Base-by-base conservation (phyloP, 2,888 invertebrate species). In the Macrophya alboannulata region DNA sequence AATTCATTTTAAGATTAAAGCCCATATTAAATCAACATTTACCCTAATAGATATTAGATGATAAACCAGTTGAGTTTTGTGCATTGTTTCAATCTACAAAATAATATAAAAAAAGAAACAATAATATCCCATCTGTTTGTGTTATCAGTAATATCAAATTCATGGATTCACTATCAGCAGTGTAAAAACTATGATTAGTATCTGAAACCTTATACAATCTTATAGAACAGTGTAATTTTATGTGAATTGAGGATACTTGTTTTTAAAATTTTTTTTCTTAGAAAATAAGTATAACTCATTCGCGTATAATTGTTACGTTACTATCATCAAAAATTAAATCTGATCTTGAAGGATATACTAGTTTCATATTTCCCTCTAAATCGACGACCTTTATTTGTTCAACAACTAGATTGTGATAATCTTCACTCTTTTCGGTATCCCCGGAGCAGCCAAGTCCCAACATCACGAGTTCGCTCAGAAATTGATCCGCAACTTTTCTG, bases 331-430 rank as follows among this genome's bases (percentile, higher is more conserved):
- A 95, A 0, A 94, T 92, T 84, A 97, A 95, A 93, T 98, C 98
- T 0, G 95, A 95, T 88, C 97, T 95, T 0, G 97, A 97, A 0
- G 98, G 98, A 93, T 97, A 98, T 3, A 97, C 95, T n/a, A 95
- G 95, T 91, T 96, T 97, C 88, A 97, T 93, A 87, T 96, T 96
- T 10, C 97, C 96, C 87, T 96, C 96, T 55, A 91, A 92, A 88
- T 97, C 97, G 0, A 96, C 95, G 4, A 97, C 95, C 93, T 96
- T 96, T 0, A 97, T 96, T 95, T 97, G 96, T 88, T 96, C 95
- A 1, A 97, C 94, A 17, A 92, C 89, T 84, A 95, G 90, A 62
- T 89, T 88, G 85, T 93, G 91, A 85, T 87, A 91, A n/a, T 92
- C 89, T 25, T 90, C 89, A 25, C 92, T 91, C 37, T 92, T 92